These are phyloP conservation scores for Lasiurus borealis DNA, from an alignment of 2,113 vertebrate species.

Conservation along the genomic window DNA sequence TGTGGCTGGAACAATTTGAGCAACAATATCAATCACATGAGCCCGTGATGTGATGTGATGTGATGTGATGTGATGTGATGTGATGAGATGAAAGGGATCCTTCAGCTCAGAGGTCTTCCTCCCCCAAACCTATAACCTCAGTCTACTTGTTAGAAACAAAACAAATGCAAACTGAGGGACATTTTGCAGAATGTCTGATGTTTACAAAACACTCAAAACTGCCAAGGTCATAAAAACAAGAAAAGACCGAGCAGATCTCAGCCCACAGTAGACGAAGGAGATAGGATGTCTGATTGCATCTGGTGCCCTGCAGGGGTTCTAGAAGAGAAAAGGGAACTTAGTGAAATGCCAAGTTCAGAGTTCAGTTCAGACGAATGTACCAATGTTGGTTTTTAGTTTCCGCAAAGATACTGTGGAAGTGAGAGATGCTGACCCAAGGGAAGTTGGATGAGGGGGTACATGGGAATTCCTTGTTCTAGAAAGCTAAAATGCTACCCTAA, in stretches of 20 bases:
- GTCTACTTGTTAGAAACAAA: background rate
- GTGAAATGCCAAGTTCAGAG: background rate
- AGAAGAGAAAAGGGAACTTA: background rate
- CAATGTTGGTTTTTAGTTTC: background rate
- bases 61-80: fast-evolving
- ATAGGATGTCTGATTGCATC: fast-evolving
- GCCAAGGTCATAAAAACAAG: background rate
- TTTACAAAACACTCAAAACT: background rate
- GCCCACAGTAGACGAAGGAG: background rate
- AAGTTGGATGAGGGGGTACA: too few relatives aligned
- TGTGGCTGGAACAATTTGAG: fast-evolving
- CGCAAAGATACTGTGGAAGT: fast-evolving
- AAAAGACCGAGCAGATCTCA: background rate
- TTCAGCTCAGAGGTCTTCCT: background rate
- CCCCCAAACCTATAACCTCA: background rate
- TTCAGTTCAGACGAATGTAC: background rate
- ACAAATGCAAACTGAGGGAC: background rate
- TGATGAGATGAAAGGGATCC: too few relatives aligned
- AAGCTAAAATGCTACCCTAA: background rate
- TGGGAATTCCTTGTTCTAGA: background rate
- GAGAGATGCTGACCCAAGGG: background rate
- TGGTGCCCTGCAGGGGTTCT: background rate
- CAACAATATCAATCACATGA: fast-evolving
- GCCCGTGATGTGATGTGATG: background rate
- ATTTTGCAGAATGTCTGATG: background rate